These are phyloP conservation scores for Matsumyia berberina DNA, from an alignment of 2,888 invertebrate species.

Conservation along the genomic window DNA sequence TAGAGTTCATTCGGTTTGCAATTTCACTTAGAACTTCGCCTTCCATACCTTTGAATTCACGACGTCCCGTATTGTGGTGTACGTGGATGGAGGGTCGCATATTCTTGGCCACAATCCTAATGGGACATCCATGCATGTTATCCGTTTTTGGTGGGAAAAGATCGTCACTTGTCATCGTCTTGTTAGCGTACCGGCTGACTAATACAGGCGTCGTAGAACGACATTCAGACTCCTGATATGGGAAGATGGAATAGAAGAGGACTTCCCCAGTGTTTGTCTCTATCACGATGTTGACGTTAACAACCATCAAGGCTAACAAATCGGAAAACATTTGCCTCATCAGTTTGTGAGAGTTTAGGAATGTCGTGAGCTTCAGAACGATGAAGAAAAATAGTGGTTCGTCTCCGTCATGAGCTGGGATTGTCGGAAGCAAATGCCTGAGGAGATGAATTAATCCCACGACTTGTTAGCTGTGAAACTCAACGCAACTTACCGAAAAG, in stretches of 20 bases:
- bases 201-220: constrained; percentile 11
- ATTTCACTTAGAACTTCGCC: constrained; percentile 12
- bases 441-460: not conserved
- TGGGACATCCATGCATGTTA: constrained; percentile 28
- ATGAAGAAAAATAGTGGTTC: constrained; percentile 15
- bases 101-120: constrained; percentile 15
- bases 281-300: constrained; percentile 12
- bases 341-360: not conserved
- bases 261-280: constrained; percentile 8
- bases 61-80: not conserved
- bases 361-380: not conserved
- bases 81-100: not conserved
- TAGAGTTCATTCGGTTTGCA: constrained; percentile 4
- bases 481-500: constrained; percentile 24
- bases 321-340: constrained; percentile 15
- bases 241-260: constrained; percentile 7
- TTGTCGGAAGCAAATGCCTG: constrained; percentile 4
- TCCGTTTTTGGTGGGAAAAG: constrained; percentile 10
- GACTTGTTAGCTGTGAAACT: not conserved
- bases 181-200: not conserved
- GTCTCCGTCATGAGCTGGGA: constrained; percentile 8
- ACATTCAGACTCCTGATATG: constrained; percentile 13
- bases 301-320: not conserved
- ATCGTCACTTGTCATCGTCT: not conserved
- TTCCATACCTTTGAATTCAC: constrained; percentile 7